A percentile compares a stretch with the other conserved stretches of the same genome.
phyloP scores from a whole-genome alignment of 2,113 vertebrate species.

The Rhinolophus ferrumequinum region DNA sequence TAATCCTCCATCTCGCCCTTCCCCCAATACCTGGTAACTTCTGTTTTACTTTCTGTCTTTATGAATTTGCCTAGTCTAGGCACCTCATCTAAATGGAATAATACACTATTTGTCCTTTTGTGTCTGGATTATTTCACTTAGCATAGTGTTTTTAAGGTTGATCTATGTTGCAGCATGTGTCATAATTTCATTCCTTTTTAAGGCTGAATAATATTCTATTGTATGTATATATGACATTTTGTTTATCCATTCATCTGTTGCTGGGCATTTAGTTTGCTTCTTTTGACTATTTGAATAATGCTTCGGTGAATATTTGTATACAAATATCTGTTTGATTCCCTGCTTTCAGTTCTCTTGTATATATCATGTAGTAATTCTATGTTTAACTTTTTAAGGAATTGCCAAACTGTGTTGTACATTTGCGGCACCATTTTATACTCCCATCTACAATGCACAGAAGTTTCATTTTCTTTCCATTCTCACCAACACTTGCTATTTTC shows the following conservation, averaged over 20 bases:
- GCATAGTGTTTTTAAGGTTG: not conserved
- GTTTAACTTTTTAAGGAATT: not conserved
- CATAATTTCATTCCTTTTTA: slow-evolving; percentile 40
- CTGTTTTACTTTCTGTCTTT: not conserved
- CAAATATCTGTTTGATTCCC: not conserved
- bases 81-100: not conserved
- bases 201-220: not conserved
- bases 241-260: not conserved
- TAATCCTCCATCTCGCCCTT: not conserved
- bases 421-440: not conserved
- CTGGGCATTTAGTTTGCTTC: not conserved
- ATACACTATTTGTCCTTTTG: not conserved
- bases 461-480: not conserved
- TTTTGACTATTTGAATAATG: not conserved
- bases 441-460: not conserved
- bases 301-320: not conserved
- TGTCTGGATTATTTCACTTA: slow-evolving; percentile 34
- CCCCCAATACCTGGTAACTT: not conserved
- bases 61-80: not conserved
- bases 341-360: not conserved
- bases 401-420: not conserved
- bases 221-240: not conserved
- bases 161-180: not conserved
- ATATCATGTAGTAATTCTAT: not conserved
- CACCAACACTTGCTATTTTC: not conserved